Conservation (phyloP, 37 sponge, comb jelly and placozoan species). For the Hormiphora californensis region DNA sequence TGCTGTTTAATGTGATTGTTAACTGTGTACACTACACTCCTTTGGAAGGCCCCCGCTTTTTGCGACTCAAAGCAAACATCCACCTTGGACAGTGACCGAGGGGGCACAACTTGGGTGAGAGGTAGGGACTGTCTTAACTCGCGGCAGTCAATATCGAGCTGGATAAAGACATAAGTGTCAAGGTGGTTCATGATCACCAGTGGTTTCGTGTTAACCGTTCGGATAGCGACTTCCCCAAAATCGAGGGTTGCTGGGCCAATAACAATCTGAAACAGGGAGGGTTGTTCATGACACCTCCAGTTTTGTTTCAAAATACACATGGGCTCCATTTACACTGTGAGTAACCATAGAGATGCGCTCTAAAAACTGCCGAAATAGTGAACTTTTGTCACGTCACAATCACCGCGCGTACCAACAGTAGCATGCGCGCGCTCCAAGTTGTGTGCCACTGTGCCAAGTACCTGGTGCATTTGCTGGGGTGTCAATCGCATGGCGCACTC, state of each 20-base stretch:
- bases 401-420: no score
- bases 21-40: conserved; percentile 50
- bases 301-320: no score
- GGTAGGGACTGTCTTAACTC: conserved; percentile 56
- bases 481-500: conserved; percentile 24
- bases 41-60: conserved; percentile 42
- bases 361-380: no score
- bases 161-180: conserved; percentile 47
- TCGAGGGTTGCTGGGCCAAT: conserved; percentile 52
- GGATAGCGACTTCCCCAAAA: conserved; percentile 56
- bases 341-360: no score
- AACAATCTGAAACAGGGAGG: conserved; percentile 38
- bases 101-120: conserved; percentile 57
- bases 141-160: conserved; percentile 43
- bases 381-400: no score
- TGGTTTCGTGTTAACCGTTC: conserved; percentile 52
- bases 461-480: conserved; percentile 53
- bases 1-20: conserved; percentile 53
- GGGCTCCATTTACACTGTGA: no score
- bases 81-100: conserved; percentile 28
- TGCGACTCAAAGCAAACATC: conserved; percentile 55
- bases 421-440: no score
- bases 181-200: conserved; percentile 49
- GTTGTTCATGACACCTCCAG: no score
- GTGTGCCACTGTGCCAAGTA: no score